Evolutionary conservation across 2,113 vertebrate genomes (phyloP), one percentile per base, ranked within the genome.

Genomic region (Siniperca chuatsi): DNA sequence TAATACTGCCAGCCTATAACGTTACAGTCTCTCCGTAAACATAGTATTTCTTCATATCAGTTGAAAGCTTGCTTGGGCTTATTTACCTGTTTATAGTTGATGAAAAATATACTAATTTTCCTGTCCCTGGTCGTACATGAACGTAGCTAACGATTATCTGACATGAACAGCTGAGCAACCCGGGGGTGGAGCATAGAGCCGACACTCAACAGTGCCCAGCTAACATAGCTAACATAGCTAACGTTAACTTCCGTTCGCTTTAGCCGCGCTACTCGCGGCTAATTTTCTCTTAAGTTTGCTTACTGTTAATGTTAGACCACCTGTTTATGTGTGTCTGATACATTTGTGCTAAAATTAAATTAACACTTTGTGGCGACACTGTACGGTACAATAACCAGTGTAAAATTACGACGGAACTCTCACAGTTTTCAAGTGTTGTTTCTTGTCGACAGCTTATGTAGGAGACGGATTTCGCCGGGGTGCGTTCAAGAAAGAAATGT

Each of bases 81-180:
- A 16, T 44, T 86, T 88, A 88, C 88, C 88, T 85, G 66, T 60
- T 64, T 46, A 6, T 2, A 46, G 8, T 4, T 84, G 71, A 69
- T 44, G 21, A 18, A 8, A 70, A 62, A 37, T 25, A 18, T 1
- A 29, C 6, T 42, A 0, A 37, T 42, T 5, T 10, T 3, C 3
- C 64, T 29, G 23, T 23, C 40, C 48, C 16, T 64, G 13, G 23
- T 46, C 46, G 55, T 1, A 2, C 60, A 21, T 7, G 13, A 8
- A 12, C 6, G 16, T 35, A 48, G 46, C 13, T 15, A 33, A 66
- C 44, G 13, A 46, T 60, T 87, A 79, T 84, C 8, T 91, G 90
- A 92, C 91, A 69, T 46, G 42, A 85, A 85, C 93, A 94, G 90
- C 83, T 94, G 90, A 18, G 50, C 1, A 7, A 1, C 35, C 20